phyloP scores from a whole-genome alignment of 1,140 invertebrate genomes.

The Arion vulgaris region DNA sequence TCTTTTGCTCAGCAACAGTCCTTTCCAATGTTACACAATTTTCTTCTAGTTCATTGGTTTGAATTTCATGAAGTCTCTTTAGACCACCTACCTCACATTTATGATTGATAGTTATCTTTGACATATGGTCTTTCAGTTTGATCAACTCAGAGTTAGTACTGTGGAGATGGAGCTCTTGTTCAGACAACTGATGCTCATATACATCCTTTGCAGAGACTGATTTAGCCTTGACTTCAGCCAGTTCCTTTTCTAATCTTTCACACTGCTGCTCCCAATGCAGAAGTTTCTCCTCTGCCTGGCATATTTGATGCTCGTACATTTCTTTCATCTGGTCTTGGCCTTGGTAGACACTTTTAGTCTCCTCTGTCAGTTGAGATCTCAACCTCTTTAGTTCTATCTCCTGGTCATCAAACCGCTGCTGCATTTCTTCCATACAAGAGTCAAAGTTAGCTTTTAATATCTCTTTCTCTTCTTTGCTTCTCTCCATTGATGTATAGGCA shows the following conservation, averaged over 20 bases:
- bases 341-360: constrained; percentile 36
- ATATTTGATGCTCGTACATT: constrained; percentile 48
- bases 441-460: constrained; percentile 52
- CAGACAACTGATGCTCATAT: constrained; percentile 39
- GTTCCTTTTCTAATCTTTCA: constrained; percentile 35
- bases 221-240: constrained; percentile 28
- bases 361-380: constrained; percentile 37
- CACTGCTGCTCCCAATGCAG: constrained; percentile 36
- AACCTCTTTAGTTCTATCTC: constrained; percentile 38
- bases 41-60: constrained; percentile 43
- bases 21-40: constrained; percentile 41
- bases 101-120: constrained; percentile 33
- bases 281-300: constrained; percentile 47
- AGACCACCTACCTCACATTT: constrained; percentile 40
- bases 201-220: constrained; percentile 34
- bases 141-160: constrained; percentile 38
- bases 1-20: constrained; percentile 25
- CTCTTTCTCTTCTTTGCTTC: constrained; percentile 41
- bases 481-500: constrained; percentile 37
- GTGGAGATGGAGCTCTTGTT: constrained; percentile 41
- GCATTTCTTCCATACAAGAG: constrained; percentile 49
- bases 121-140: constrained; percentile 40
- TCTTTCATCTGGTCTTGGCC: constrained; percentile 41
- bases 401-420: constrained; percentile 35
- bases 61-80: constrained; percentile 44